Conservation (phyloP, 1,140 invertebrate genomes). For the Drosophila pectinifera region DNA sequence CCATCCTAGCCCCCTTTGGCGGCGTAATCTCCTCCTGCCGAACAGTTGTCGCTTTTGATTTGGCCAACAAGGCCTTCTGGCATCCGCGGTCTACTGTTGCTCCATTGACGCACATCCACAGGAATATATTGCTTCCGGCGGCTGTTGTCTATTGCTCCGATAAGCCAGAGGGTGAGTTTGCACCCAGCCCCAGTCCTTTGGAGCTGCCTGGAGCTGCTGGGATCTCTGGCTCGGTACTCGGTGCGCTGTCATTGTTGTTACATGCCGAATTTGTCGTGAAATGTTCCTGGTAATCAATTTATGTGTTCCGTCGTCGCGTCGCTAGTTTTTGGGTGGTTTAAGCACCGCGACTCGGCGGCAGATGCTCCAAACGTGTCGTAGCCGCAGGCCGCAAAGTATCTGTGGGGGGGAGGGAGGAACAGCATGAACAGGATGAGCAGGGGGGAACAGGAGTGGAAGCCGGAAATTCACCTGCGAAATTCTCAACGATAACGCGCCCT, state of each 20-base stretch:
- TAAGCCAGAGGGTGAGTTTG: not conserved
- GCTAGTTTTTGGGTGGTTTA: slow-evolving; percentile 44
- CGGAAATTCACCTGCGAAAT: slow-evolving; percentile 62
- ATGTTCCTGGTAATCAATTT: slow-evolving; percentile 76
- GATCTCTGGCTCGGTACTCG: not conserved
- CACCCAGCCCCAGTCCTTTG: too few species aligned
- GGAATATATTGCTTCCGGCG: slow-evolving; percentile 48
- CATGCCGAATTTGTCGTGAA: slow-evolving; percentile 74
- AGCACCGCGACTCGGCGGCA: slow-evolving; percentile 33
- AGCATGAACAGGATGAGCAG: too few species aligned
- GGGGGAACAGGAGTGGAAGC: not conserved
- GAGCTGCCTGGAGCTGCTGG: not conserved
- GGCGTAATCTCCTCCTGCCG: slow-evolving; percentile 4
- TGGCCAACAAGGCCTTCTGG: not conserved
- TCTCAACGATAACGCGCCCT: slow-evolving; percentile 34
- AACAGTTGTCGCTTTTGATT: slow-evolving; percentile 46
- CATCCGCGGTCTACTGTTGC: slow-evolving; percentile 4
- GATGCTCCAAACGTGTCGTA: slow-evolving; percentile 19
- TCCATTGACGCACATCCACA: slow-evolving; percentile 8
- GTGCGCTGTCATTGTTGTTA: slow-evolving; percentile 62
- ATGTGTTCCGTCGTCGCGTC: slow-evolving; percentile 59
- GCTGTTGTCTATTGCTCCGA: slow-evolving; percentile 42
- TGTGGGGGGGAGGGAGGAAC: not conserved
- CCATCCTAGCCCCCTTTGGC: not conserved
- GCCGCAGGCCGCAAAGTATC: slow-evolving; percentile 20